These are phyloP conservation scores for Tiphia femorata DNA, from an alignment of 2,888 invertebrate genomes.

Conservation along the genomic window DNA sequence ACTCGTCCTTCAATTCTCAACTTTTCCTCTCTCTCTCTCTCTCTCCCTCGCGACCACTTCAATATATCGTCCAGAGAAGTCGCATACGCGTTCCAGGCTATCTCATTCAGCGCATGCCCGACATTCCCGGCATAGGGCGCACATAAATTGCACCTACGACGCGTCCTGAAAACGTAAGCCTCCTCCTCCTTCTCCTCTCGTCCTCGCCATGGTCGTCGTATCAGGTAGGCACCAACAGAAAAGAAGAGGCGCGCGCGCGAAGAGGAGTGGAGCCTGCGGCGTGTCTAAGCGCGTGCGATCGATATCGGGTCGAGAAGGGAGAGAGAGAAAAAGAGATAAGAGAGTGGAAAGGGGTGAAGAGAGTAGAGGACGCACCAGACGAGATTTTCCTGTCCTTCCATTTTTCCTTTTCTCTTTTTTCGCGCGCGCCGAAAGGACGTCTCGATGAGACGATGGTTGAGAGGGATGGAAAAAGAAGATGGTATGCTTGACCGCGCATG, in stretches of 20 bases:
- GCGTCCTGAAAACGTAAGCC: slow-evolving; percentile 40
- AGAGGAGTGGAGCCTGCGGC: slow-evolving; percentile 35
- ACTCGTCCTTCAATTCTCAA: neutral
- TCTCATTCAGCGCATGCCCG: slow-evolving; percentile 23
- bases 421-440: neutral
- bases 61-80: neutral
- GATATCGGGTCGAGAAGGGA: slow-evolving; percentile 40
- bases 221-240: slow-evolving; percentile 33
- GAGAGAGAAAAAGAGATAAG: neutral
- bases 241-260: slow-evolving; percentile 37
- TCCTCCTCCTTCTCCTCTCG: slow-evolving; percentile 9
- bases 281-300: too few relatives aligned
- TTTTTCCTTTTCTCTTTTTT: too few relatives aligned
- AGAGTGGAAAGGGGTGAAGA: slow-evolving; percentile 4
- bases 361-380: too few relatives aligned
- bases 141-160: slow-evolving; percentile 24
- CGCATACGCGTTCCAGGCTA: slow-evolving; percentile 11
- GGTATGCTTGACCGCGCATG: too few relatives aligned
- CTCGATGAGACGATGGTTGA: too few relatives aligned
- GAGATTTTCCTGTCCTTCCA: too few relatives aligned
- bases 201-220: slow-evolving; percentile 29
- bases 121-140: slow-evolving; percentile 23
- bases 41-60: neutral
- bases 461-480: too few relatives aligned
- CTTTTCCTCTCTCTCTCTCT: neutral